phyloP scores from a whole-genome alignment of 1,140 invertebrate genomes.

The Anagrus nilaparvatae region DNA sequence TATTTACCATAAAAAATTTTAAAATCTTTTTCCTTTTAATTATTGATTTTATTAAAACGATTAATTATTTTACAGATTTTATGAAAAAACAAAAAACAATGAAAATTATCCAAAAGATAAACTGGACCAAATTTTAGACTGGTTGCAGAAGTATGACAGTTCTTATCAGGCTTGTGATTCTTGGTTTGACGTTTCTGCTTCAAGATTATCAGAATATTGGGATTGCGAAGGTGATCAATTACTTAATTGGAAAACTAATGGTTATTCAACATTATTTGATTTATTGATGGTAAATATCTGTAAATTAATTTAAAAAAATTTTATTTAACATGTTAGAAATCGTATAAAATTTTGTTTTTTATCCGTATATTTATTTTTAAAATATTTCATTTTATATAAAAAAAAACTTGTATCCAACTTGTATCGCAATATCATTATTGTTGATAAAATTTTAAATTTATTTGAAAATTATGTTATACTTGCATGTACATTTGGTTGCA shows the following conservation, averaged over 20 bases:
- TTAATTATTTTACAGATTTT: constrained; percentile 27
- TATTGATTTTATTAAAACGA: constrained; percentile 1
- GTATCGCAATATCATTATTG: too few species aligned
- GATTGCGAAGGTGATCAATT: constrained; percentile 48
- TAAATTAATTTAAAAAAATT: too few species aligned
- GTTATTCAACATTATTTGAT: constrained; percentile 48
- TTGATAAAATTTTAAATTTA: constrained; percentile 2
- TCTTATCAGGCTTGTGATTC: constrained; percentile 48
- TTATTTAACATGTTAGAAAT: too few species aligned
- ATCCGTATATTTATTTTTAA: constrained; percentile 4
- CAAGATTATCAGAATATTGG: constrained; percentile 44
- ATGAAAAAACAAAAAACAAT: constrained; percentile 23
- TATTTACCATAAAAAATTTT: neutral
- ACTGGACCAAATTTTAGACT: constrained; percentile 41
- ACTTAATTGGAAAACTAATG: constrained; percentile 51
- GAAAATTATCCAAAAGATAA: constrained; percentile 23
- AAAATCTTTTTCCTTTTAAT: neutral
- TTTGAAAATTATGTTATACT: constrained; percentile 3
- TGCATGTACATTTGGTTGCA: too few species aligned
- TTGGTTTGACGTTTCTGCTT: constrained; percentile 50
- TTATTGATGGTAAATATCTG: constrained; percentile 44
- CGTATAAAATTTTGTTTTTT: too few species aligned
- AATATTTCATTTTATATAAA: constrained; percentile 1
- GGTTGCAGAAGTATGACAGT: constrained; percentile 45
- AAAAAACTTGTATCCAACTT: constrained; percentile 2